Percentiles rank a stretch among this genome's conserved stretches.
Evolutionary conservation across 2,797 vertebrate species (phyloP).

Genomic region (Onychomys leucogaster): DNA sequence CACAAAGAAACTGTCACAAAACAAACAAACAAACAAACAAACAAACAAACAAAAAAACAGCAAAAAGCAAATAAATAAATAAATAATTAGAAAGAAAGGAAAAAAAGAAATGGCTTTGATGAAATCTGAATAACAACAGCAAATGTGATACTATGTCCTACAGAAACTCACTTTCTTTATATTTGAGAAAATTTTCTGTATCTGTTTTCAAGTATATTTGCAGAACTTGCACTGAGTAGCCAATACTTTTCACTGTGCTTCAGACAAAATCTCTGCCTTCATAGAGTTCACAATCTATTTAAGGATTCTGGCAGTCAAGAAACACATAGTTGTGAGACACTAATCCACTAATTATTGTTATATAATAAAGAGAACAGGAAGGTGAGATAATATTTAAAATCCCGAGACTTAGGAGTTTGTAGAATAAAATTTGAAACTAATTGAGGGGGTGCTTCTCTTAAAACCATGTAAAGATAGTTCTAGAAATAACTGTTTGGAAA

Average conservation of each 20-base stretch:
- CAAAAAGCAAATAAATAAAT: no score
- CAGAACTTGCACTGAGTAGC: neutral
- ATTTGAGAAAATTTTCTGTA: neutral
- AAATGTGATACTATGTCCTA: neutral
- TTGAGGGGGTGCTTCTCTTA: neutral
- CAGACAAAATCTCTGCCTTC: neutral
- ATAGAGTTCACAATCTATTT: neutral
- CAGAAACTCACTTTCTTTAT: neutral
- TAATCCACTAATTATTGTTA: neutral
- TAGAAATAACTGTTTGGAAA: neutral
- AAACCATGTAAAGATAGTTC: neutral
- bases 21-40: no score
- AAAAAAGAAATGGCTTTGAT: neutral
- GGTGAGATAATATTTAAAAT: neutral
- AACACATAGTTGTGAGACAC: neutral
- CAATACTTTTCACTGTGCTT: neutral
- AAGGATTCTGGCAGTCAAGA: neutral
- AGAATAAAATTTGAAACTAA: neutral
- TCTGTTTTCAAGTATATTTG: neutral
- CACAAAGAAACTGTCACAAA: no score
- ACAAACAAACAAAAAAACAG: no score
- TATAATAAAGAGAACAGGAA: neutral
- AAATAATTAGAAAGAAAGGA: no score
- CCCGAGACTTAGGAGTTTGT: neutral
- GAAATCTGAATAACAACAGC: neutral